Base-by-base conservation (phyloP, 1,140 invertebrate species). In the Drosophila nasuta region DNA sequence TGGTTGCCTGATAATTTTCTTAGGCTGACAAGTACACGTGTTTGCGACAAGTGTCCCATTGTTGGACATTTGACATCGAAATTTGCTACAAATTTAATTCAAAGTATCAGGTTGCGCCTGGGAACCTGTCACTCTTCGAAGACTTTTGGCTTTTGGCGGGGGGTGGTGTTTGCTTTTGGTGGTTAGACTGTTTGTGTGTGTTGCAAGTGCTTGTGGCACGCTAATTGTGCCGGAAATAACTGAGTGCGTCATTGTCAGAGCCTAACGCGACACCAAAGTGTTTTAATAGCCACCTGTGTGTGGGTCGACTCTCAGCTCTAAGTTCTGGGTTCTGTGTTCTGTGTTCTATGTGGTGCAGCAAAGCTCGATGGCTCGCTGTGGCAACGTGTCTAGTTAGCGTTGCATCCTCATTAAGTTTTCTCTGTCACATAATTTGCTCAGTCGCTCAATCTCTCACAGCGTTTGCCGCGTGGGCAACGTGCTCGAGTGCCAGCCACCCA, bases 191-290 rank as follows among this genome's bases (percentile, higher is more conserved):
- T 41, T 15, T 33, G 33, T 33, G 59, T 28, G 10, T 15, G 33
- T 13, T 13, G 46, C 60, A 70, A 65, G 43, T 57, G 57, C 11
- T 17, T 48, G 56, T 46, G 46, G 41, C 17, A 35, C 15, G 45
- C 78, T 88, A 88, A 88, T 88, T 88, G 85, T 74, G 85, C 85
- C 85, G 85, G 85, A 88, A 88, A 88, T 88, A 88, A 68, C 70
- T 43, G 45, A 74, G 71, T 56, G 66, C 74, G 35, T 63, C 75
- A 72, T 75, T 70, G 72, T 72, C 51, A 64, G 33, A 33, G 59
- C 67, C 67, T 75, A 83, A 83, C 69, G 78, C 75, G 20, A 25
- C 85, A 85, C 85, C 85, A 85, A 89, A 89, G 85, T 83, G 85
- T 78, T 83, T 82, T 80, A 87, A 89, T 83, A 74, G 77, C 67